phyloP scores from a whole-genome alignment of 2,888 invertebrate genomes.

The Mythimna albipuncta region DNA sequence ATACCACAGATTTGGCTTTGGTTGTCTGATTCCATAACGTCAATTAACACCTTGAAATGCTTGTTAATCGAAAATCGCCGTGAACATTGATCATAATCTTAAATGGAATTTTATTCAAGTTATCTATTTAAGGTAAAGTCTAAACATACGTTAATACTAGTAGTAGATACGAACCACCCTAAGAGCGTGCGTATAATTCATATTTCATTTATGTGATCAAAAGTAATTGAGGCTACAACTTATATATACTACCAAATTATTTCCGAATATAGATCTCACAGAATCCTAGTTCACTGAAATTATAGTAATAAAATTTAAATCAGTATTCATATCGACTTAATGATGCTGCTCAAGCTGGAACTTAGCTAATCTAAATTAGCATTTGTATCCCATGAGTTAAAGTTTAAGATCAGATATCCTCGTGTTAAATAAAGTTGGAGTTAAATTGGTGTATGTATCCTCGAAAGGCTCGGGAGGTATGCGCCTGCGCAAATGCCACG shows the following conservation, averaged over 20 bases:
- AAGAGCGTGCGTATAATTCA: constrained; percentile 17
- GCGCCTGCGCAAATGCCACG: constrained; percentile 85
- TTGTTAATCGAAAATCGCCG: constrained; percentile 4
- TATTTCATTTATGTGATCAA: constrained; percentile 15
- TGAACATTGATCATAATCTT: constrained; percentile 11
- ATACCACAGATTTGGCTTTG: constrained; percentile 2
- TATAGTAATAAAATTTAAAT: constrained; percentile 58
- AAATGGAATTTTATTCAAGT: constrained; percentile 8
- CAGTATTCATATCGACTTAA: constrained; percentile 31
- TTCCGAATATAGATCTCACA: constrained; percentile 33
- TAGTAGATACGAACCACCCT: neutral
- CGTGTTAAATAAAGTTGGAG: constrained; percentile 43
- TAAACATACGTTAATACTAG: neutral
- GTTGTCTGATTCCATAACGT: constrained; percentile 7
- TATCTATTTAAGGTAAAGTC: neutral
- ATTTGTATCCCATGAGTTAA: constrained; percentile 22
- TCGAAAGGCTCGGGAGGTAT: constrained; percentile 77
- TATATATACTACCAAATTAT: constrained; percentile 36
- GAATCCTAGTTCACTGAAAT: constrained; percentile 50
- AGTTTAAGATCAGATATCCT: constrained; percentile 41
- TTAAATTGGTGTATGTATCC: constrained; percentile 63
- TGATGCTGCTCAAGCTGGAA: constrained; percentile 20
- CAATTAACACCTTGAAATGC: constrained; percentile 20
- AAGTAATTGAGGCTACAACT: constrained; percentile 27
- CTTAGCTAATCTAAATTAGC: constrained; percentile 31